Percentiles rank a stretch among this genome's conserved stretches.
phyloP scores from a whole-genome alignment of 2,113 vertebrate genomes.

The Neoarius graeffei region DNA sequence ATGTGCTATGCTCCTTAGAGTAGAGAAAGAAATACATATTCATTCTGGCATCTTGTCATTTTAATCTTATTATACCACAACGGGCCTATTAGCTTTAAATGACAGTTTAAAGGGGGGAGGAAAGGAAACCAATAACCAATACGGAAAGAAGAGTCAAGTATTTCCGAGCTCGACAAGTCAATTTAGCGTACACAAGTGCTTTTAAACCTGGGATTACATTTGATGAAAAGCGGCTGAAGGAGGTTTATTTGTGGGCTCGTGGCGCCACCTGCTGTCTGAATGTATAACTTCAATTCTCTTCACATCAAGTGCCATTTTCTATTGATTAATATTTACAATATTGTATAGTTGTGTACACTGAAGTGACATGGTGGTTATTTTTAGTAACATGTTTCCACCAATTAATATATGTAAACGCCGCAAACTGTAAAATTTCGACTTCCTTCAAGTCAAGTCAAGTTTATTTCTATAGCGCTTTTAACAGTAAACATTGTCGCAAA shows the following conservation, averaged over 20 bases:
- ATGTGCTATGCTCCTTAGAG: background rate
- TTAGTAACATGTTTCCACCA: too few relatives aligned
- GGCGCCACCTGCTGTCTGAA: constrained; percentile 73
- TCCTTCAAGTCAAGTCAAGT: too few relatives aligned
- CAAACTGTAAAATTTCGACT: background rate
- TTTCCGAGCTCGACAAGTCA: constrained; percentile 80
- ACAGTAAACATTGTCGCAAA: too few relatives aligned
- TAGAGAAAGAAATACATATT: background rate
- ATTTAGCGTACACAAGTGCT: constrained; percentile 81
- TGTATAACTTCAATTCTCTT: background rate
- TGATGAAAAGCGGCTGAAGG: constrained; percentile 56
- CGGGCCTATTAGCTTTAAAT: constrained; percentile 76
- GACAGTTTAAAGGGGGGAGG: constrained; percentile 64
- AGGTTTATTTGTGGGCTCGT: constrained; percentile 69
- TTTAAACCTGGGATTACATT: constrained; percentile 78
- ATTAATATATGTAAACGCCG: background rate
- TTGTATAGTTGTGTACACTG: background rate
- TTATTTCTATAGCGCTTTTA: too few relatives aligned
- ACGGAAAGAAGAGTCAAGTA: constrained; percentile 82
- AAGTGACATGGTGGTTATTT: background rate
- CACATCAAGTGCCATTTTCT: background rate
- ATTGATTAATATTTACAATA: background rate
- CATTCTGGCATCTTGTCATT: constrained; percentile 57
- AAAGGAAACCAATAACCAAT: constrained; percentile 75
- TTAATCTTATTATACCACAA: constrained; percentile 69